Evolutionary conservation across 2,797 vertebrate genomes (phyloP).

Genomic region (Sandelia bainsii): DNA sequence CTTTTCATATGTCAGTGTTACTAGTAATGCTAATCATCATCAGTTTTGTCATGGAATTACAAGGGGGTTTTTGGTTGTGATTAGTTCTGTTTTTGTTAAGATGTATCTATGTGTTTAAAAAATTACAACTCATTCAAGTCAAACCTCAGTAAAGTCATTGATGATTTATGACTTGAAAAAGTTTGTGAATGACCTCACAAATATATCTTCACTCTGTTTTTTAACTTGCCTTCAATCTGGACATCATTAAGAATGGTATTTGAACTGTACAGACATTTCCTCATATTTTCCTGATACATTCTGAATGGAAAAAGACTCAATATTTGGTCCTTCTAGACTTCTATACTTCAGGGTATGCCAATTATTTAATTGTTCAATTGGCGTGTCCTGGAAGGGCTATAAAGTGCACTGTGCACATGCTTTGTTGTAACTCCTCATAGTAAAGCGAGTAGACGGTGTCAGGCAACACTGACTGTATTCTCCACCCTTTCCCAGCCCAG

Average conservation of each 20-base stretch:
- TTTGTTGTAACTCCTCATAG: conserved; percentile 54
- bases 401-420: neutral
- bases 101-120: conserved; percentile 23
- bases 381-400: conserved; percentile 15
- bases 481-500: conserved; percentile 52
- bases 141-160: conserved; percentile 10
- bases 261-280: conserved; percentile 41
- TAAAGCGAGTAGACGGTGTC: conserved; percentile 61
- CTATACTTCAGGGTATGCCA: conserved; percentile 42
- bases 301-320: conserved; percentile 42
- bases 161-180: conserved; percentile 29
- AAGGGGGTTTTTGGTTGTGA: no score
- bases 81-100: neutral
- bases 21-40: neutral
- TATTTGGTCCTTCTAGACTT: conserved; percentile 40
- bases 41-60: no score
- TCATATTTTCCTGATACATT: conserved; percentile 54
- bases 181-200: conserved; percentile 39
- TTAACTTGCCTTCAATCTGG: conserved; percentile 47
- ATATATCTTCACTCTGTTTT: conserved; percentile 13
- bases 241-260: conserved; percentile 47
- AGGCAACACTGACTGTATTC: conserved; percentile 41
- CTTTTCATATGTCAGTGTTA: neutral
- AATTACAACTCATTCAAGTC: conserved; percentile 33
- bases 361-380: conserved; percentile 46